These are phyloP conservation scores for Prenolepis imparis DNA, from an alignment of 2,888 invertebrate genomes.

Conservation along the genomic window DNA sequence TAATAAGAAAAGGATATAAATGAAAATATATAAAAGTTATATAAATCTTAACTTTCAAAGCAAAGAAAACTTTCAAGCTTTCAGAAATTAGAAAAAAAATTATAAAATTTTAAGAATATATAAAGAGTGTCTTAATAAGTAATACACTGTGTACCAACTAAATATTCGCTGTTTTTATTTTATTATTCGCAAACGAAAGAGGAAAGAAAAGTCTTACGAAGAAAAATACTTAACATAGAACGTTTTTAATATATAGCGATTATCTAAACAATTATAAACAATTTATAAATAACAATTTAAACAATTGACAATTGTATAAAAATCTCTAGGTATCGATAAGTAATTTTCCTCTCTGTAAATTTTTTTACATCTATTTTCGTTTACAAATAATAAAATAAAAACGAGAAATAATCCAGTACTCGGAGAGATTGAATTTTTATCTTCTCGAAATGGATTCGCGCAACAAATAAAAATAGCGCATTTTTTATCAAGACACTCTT, in stretches of 20 bases:
- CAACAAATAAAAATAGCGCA: not conserved
- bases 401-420: conserved; percentile 7
- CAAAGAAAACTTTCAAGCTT: not conserved
- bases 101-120: not conserved
- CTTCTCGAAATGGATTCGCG: not conserved
- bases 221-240: not conserved
- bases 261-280: not conserved
- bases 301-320: not conserved
- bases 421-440: not conserved
- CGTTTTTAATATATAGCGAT: not conserved
- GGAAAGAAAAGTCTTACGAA: not conserved
- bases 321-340: not conserved
- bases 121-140: not conserved
- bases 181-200: not conserved
- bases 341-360: not conserved
- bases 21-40: not conserved
- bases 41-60: not conserved
- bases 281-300: not conserved
- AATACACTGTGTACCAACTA: not conserved
- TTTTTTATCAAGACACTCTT: not conserved
- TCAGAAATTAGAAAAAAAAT: not conserved
- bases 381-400: not conserved
- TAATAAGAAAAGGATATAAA: not conserved
- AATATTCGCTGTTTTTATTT: not conserved
- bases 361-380: not conserved